Evolutionary conservation across 2,113 vertebrate species (phyloP).

Genomic region (Aleadryas rufinucha): DNA sequence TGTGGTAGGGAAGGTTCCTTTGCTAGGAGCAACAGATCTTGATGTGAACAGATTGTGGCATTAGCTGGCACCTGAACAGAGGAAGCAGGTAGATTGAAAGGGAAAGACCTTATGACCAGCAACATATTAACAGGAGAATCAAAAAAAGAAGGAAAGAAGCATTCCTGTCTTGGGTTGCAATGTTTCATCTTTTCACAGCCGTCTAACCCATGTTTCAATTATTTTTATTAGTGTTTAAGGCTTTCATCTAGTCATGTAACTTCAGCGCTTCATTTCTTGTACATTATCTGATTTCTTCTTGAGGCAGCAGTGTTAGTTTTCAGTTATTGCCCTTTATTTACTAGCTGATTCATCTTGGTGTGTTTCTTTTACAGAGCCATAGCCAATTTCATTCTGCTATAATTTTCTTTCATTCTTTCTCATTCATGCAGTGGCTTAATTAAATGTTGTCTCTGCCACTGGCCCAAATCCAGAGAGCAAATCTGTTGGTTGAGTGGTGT

Average conservation of each 20-base stretch:
- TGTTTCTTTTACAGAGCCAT: neutral
- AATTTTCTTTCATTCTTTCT: constrained; percentile 35
- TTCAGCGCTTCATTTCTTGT: neutral
- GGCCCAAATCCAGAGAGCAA: constrained; percentile 9
- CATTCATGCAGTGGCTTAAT: constrained; percentile 12
- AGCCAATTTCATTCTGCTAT: neutral
- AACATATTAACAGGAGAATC: neutral
- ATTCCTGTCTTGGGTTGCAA: neutral
- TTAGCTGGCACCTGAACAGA: neutral
- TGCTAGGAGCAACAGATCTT: neutral
- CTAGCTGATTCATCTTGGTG: constrained; percentile 12
- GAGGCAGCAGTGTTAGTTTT: neutral
- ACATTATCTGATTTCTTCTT: neutral
- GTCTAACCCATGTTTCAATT: neutral
- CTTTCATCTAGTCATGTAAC: neutral
- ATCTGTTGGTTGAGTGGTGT: neutral
- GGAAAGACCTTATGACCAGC: neutral
- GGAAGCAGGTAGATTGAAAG: neutral
- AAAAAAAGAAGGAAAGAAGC: neutral
- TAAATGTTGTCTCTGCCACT: constrained; percentile 20
- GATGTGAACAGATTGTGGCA: neutral
- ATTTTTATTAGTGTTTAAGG: neutral
- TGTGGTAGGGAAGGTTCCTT: neutral
- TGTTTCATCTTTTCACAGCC: neutral
- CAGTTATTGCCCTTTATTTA: constrained; percentile 35